Percentiles rank a stretch among this genome's conserved stretches.
These are phyloP conservation scores for Cataglyphis altisquamis DNA, from an alignment of 2,888 invertebrate species.

Conservation along the genomic window DNA sequence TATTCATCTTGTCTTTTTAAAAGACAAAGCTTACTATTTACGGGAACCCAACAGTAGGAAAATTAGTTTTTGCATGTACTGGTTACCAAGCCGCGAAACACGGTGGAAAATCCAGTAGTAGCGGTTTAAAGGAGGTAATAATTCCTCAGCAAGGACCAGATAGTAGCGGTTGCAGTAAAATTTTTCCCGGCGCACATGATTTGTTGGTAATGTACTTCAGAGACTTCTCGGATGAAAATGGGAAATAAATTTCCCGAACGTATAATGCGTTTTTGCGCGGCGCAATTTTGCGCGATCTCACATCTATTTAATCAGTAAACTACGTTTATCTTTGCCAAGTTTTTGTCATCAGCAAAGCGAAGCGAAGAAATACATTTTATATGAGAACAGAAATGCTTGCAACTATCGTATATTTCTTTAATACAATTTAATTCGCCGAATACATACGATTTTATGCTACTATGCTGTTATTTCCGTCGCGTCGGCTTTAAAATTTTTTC, in stretches of 20 bases:
- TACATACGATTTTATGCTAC: constrained; percentile 10
- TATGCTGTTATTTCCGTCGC: background rate
- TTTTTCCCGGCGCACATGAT: constrained; percentile 63
- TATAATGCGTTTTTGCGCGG: constrained; percentile 59
- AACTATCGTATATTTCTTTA: constrained; percentile 23
- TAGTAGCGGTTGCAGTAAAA: constrained; percentile 62
- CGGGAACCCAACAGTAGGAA: constrained; percentile 35
- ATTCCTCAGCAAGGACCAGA: constrained; percentile 59
- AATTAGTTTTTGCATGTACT: constrained; percentile 44
- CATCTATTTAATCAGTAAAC: constrained; percentile 58
- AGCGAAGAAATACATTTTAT: constrained; percentile 37
- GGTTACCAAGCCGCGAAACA: constrained; percentile 33
- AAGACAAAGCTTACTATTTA: constrained; percentile 44
- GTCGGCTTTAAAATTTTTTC: constrained; percentile 23
- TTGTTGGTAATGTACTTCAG: constrained; percentile 67
- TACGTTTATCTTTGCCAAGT: constrained; percentile 51
- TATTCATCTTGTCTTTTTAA: constrained; percentile 33
- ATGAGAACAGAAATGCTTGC: background rate
- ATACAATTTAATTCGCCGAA: constrained; percentile 44
- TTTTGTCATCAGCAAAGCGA: constrained; percentile 59
- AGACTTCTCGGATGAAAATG: constrained; percentile 52
- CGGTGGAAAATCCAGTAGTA: constrained; percentile 43
- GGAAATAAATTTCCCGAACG: constrained; percentile 59
- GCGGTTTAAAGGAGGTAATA: constrained; percentile 53
- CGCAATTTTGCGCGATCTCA: constrained; percentile 63